Evolutionary conservation across 2,797 vertebrate genomes (phyloP).

Genomic region (Psittacula echo): DNA sequence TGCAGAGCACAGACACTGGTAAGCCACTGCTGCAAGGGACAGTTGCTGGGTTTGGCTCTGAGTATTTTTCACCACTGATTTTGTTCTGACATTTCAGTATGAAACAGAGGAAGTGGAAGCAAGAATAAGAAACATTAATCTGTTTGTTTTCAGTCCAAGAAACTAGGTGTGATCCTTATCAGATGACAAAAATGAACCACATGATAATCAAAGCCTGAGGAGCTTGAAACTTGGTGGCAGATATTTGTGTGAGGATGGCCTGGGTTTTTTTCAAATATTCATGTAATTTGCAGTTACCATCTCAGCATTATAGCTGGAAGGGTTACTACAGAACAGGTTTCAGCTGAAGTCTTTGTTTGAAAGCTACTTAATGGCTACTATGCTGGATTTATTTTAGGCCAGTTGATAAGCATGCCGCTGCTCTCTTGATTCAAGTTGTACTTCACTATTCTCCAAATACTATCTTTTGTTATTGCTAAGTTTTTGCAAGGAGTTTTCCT

Average conservation of each 20-base stretch:
- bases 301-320: neutral
- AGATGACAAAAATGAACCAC: neutral
- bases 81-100: neutral
- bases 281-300: neutral
- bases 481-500: neutral
- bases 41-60: neutral
- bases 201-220: neutral
- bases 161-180: neutral
- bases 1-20: neutral
- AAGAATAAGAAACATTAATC: neutral
- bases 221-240: neutral
- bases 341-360: neutral
- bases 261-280: rapidly evolving
- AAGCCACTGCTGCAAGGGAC: neutral
- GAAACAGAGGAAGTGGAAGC: constrained; percentile 15
- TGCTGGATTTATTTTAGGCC: neutral
- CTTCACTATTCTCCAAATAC: neutral
- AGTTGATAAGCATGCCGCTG: neutral
- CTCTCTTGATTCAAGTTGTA: neutral
- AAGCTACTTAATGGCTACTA: neutral
- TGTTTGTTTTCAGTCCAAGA: neutral
- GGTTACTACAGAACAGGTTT: neutral
- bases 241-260: neutral
- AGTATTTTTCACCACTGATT: neutral
- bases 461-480: neutral